Percentiles rank a stretch among this genome's conserved stretches.
Evolutionary conservation across 2,888 invertebrate genomes (phyloP).

Genomic region (Carpatolechia fugitivella): DNA sequence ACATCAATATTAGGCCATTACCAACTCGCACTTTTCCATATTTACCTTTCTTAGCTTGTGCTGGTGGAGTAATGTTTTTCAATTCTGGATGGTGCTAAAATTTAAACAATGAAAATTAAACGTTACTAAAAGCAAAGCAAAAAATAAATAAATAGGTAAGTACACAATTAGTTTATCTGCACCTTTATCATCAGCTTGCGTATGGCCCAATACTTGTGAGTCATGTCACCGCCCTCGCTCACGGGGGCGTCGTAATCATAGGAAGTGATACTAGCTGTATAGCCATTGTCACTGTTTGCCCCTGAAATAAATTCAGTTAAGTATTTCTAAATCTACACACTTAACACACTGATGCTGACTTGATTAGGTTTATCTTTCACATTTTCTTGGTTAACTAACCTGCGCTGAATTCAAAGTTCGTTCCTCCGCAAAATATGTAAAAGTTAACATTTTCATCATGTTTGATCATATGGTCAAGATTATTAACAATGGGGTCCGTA

Average conservation of each 20-base stretch:
- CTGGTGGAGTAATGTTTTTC: constrained; percentile 65
- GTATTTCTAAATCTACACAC: too few relatives aligned
- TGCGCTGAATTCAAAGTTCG: constrained; percentile 87
- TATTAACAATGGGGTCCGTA: constrained; percentile 69
- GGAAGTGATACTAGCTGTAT: constrained; percentile 86
- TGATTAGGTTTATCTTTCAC: too few relatives aligned
- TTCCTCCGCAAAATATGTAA: constrained; percentile 97
- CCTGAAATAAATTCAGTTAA: constrained; percentile 57
- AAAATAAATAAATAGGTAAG: constrained; percentile 7
- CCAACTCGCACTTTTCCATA: constrained; percentile 81
- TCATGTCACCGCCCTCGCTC: constrained; percentile 92
- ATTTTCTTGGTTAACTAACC: constrained; percentile 43
- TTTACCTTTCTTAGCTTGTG: constrained; percentile 79
- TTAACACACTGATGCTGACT: too few relatives aligned
- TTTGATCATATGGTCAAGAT: constrained; percentile 78
- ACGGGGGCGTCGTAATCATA: constrained; percentile 97
- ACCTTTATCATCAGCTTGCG: constrained; percentile 81
- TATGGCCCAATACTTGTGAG: constrained; percentile 87
- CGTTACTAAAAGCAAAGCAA: too few relatives aligned
- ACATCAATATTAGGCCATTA: constrained; percentile 69
- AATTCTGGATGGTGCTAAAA: constrained; percentile 71
- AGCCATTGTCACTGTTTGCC: constrained; percentile 64
- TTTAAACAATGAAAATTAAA: too few relatives aligned
- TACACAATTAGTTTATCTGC: constrained; percentile 21
- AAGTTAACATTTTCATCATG: constrained; percentile 85